A percentile compares a stretch with the other conserved stretches of the same genome.
Evolutionary conservation across 2,113 vertebrate genomes (phyloP).

Genomic region (Misgurnus anguillicaudatus): DNA sequence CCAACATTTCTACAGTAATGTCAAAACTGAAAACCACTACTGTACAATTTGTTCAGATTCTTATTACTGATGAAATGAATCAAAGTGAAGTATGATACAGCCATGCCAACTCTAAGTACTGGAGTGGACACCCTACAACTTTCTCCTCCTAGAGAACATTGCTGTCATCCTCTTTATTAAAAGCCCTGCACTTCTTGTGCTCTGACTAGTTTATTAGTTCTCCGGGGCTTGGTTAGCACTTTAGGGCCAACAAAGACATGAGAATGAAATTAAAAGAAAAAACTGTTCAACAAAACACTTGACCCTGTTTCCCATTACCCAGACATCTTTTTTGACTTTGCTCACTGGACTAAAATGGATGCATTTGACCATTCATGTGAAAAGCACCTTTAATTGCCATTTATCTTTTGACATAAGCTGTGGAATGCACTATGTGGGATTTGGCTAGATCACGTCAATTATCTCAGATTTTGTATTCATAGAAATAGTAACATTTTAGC

Average conservation of each 20-base stretch:
- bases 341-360: slow-evolving; percentile 12
- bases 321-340: slow-evolving; percentile 4
- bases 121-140: neutral
- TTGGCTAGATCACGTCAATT: slow-evolving; percentile 25
- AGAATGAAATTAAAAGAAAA: slow-evolving; percentile 48
- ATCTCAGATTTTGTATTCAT: slow-evolving; percentile 23
- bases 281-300: slow-evolving; percentile 32
- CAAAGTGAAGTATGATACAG: neutral
- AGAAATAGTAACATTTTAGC: slow-evolving; percentile 8
- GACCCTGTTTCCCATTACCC: slow-evolving; percentile 41
- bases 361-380: slow-evolving; percentile 20
- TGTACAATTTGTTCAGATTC: neutral
- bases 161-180: slow-evolving; percentile 20
- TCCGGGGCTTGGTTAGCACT: slow-evolving; percentile 38
- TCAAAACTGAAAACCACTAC: too few species aligned
- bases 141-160: slow-evolving; percentile 23
- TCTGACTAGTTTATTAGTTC: slow-evolving; percentile 34
- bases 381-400: slow-evolving; percentile 10
- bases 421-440: slow-evolving; percentile 4
- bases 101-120: slow-evolving; percentile 18
- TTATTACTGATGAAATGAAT: slow-evolving; percentile 18
- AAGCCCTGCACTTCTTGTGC: slow-evolving; percentile 35
- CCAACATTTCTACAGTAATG: neutral
- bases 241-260: slow-evolving; percentile 29
- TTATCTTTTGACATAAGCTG: slow-evolving; percentile 2